phyloP scores from a whole-genome alignment of 2,113 vertebrate species.

The Motacilla alba region DNA sequence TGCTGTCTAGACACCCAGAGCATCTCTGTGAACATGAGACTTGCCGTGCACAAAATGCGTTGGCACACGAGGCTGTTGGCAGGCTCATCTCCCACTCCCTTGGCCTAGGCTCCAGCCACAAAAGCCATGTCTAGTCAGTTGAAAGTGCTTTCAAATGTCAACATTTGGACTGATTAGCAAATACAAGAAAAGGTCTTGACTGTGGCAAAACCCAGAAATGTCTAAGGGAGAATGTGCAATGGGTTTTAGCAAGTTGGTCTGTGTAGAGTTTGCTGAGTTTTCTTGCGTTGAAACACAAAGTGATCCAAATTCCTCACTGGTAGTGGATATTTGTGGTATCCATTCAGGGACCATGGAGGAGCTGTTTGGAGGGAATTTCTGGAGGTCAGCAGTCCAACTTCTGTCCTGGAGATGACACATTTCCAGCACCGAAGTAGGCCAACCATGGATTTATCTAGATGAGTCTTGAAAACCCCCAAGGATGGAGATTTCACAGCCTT shows the following conservation, averaged over 20 bases:
- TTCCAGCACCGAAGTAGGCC: background rate
- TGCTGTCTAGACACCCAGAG: constrained; percentile 15
- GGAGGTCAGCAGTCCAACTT: background rate
- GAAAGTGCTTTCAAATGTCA: constrained; percentile 31
- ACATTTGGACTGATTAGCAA: background rate
- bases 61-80: background rate
- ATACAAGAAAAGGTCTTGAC: background rate
- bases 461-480: background rate
- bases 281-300: background rate
- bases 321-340: background rate
- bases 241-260: background rate
- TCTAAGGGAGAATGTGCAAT: background rate
- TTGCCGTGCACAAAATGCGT: background rate
- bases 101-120: background rate
- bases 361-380: background rate
- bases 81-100: background rate
- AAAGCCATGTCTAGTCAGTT: background rate
- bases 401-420: background rate
- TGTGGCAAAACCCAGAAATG: background rate
- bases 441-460: background rate
- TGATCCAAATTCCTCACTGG: background rate
- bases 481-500: background rate
- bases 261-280: background rate
- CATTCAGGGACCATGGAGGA: background rate
- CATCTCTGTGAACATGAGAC: background rate